Evolutionary conservation across 2,888 invertebrate genomes (phyloP).

Genomic region (Odontothrips loti): DNA sequence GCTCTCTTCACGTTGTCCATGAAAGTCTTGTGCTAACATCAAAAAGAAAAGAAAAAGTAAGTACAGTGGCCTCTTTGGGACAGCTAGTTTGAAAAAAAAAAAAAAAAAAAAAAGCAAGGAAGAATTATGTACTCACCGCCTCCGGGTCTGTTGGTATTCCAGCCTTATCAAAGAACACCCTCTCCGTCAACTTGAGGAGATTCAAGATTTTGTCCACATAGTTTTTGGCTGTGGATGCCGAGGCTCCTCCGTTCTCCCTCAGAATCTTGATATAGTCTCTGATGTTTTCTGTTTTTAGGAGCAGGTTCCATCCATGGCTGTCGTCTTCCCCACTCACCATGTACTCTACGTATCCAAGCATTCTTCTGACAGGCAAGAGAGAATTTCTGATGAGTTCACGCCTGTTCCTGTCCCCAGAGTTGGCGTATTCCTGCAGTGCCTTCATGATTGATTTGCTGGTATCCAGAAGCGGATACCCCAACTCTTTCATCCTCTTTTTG

Average conservation of each 20-base stretch:
- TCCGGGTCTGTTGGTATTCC: not conserved
- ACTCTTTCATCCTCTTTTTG: too few relatives aligned
- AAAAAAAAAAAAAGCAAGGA: too few relatives aligned
- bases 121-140: not conserved
- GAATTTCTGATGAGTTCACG: not conserved
- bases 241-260: not conserved
- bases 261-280: not conserved
- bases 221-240: not conserved
- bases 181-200: not conserved
- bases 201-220: not conserved
- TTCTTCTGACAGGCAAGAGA: not conserved
- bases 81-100: not conserved
- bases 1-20: not conserved
- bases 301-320: not conserved
- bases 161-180: not conserved
- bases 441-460: not conserved
- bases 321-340: not conserved
- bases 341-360: not conserved
- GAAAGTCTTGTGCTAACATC: not conserved
- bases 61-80: not conserved
- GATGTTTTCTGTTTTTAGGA: not conserved
- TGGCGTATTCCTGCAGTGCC: not conserved
- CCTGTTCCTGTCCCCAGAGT: not conserved
- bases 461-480: not conserved
- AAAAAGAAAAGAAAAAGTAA: too few relatives aligned